Evolutionary conservation across 53 echinoderm and acorn worm species (phyloP).

Genomic region (Arbacia lixula): DNA sequence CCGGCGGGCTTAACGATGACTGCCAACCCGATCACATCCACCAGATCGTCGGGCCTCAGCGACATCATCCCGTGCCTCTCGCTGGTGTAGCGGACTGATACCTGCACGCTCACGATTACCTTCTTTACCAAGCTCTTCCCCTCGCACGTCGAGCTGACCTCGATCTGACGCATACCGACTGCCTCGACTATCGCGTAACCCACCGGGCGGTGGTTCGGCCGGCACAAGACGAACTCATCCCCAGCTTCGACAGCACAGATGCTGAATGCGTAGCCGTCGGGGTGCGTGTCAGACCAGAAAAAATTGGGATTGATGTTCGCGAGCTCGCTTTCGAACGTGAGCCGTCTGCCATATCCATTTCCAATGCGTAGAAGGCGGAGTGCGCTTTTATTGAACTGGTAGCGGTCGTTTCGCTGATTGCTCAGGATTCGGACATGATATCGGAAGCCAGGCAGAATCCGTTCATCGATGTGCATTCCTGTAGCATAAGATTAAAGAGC

Average conservation of each 20-base stretch:
- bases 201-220: constrained; percentile 64
- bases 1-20: constrained; percentile 52
- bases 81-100: constrained; percentile 64
- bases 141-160: constrained; percentile 34
- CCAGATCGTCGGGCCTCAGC: constrained; percentile 63
- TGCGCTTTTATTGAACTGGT: constrained; percentile 66
- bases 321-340: constrained; percentile 64
- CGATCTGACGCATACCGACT: constrained; percentile 62
- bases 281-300: constrained; percentile 82
- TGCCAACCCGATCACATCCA: constrained; percentile 71
- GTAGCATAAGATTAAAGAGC: too few relatives aligned
- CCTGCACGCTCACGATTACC: constrained; percentile 66
- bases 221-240: constrained; percentile 66
- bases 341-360: constrained; percentile 79
- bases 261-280: constrained; percentile 72
- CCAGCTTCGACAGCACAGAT: constrained; percentile 70
- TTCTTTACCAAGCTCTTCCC: constrained; percentile 54
- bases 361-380: constrained; percentile 70
- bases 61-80: constrained; percentile 83
- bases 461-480: constrained; percentile 71
- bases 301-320: constrained; percentile 73
- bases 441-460: constrained; percentile 75
- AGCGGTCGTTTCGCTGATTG: neutral
- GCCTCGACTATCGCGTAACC: constrained; percentile 66
- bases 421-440: constrained; percentile 74